Evolutionary conservation across 2,797 vertebrate genomes (phyloP).

Genomic region (Tinamus major): DNA sequence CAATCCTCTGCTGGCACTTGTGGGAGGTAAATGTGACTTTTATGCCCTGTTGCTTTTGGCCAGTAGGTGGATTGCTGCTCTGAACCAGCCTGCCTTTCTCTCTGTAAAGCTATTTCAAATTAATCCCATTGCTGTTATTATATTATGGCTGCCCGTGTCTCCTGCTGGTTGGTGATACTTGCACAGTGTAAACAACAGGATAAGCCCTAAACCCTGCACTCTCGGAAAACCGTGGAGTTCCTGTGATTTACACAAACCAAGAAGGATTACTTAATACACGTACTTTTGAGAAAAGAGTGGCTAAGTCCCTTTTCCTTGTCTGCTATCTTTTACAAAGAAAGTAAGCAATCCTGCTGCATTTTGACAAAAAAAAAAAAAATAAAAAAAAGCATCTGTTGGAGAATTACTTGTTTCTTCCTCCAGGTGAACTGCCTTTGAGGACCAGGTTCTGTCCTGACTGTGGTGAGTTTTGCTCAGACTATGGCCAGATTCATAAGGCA

Average conservation of each 20-base stretch:
- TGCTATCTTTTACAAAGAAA: not conserved
- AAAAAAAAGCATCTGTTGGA: not conserved
- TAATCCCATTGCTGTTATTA: not conserved
- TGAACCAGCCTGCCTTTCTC: not conserved
- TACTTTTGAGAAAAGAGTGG: not conserved
- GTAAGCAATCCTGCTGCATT: not conserved
- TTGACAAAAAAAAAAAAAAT: not conserved
- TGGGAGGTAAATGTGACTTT: not conserved
- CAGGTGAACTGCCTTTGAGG: not conserved
- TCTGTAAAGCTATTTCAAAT: not conserved
- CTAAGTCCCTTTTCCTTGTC: not conserved
- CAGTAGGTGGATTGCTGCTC: not conserved
- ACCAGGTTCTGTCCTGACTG: not conserved
- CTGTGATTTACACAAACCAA: not conserved
- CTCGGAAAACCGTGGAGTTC: not conserved
- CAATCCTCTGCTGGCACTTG: not conserved
- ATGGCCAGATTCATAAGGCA: not conserved
- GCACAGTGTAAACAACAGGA: not conserved
- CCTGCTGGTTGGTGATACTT: not conserved
- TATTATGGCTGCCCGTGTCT: not conserved
- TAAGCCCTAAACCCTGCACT: not conserved
- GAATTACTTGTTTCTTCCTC: not conserved
- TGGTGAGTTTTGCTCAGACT: not conserved
- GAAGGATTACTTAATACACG: not conserved
- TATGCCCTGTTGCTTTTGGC: not conserved